phyloP scores from a whole-genome alignment of 2,113 vertebrate genomes.

The Chaetodon auriga region DNA sequence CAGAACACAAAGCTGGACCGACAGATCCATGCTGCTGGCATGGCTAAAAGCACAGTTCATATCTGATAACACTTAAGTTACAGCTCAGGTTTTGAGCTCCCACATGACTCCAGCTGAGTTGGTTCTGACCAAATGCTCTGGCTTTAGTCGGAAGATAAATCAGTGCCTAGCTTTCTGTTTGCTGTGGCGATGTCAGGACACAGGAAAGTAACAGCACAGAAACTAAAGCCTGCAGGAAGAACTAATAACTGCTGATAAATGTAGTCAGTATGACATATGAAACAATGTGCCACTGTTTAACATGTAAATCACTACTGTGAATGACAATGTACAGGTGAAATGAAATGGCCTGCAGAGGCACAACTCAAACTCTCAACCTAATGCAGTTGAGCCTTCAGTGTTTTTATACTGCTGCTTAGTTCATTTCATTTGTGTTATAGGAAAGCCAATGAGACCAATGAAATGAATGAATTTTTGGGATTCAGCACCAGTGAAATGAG shows the following conservation, averaged over 20 bases:
- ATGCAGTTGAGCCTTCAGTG: slow-evolving; percentile 1
- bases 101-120: background rate
- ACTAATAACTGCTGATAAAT: background rate
- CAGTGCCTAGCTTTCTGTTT: background rate
- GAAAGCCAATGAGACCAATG: slow-evolving; percentile 30
- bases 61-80: slow-evolving; percentile 2
- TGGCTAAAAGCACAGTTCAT: background rate
- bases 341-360: slow-evolving; percentile 1
- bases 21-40: background rate
- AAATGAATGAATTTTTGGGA: slow-evolving; percentile 22
- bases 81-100: background rate
- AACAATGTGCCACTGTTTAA: background rate
- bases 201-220: background rate
- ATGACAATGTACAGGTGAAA: background rate
- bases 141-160: background rate
- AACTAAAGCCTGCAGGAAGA: background rate
- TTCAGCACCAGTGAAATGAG: slow-evolving; percentile 37
- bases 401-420: slow-evolving; percentile 8
- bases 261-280: background rate
- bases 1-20: background rate
- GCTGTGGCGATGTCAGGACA: background rate
- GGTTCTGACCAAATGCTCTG: background rate
- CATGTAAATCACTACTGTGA: too few species aligned
- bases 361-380: slow-evolving; percentile 3
- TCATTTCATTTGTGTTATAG: slow-evolving; percentile 26